Evolutionary conservation across 2,797 vertebrate genomes (phyloP), one percentile per base, ranked within the genome.

Genomic region (Clarias fuscus): DNA sequence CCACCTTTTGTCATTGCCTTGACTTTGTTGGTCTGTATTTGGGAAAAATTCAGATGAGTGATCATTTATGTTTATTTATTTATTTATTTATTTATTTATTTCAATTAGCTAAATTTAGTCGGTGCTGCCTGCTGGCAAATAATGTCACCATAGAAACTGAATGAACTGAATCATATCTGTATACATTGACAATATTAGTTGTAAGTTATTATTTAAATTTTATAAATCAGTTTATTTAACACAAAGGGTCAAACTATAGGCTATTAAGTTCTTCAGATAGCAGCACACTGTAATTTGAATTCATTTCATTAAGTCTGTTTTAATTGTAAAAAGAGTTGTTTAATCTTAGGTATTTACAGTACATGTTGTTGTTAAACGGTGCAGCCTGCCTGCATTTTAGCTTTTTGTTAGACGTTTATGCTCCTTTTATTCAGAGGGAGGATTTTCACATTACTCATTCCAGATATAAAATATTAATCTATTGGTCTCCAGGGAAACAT

Each of bases 401-500:
- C 53, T 70, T 68, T 64, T 83, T 83, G 40, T 40, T 72, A 77
- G 13, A 80, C 64, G 48, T 67, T 33, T 81, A 72, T 67, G 59
- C 40, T 68, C 14, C 22, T 68, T 24, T 56, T 67, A 71, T 89
- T 75, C 77, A 59, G 53, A 56, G 13, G 68, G 30, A 78, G 61
- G 43, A 33, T 85, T 84, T 86, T 85, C 43, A 82, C 43, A 77
- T 85, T 88, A 82, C 70, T 88, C 59, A 76, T 83, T 83, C 82
- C 18, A 27, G 61, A 84, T 82, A 70, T 86, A 84, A 88, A 88
- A 82, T 88, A 84, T 84, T 76, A 81, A 88, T 86, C 82, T 76
- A 76, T 76, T 58, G 64, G 85, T 88, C 76, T 88, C 70, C 85
- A 82, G 85, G 62, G 85, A 70, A 88, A 86, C 62, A 62, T 86